phyloP scores from a whole-genome alignment of 2,797 vertebrate genomes.

The Silurus lanzhouensis region DNA sequence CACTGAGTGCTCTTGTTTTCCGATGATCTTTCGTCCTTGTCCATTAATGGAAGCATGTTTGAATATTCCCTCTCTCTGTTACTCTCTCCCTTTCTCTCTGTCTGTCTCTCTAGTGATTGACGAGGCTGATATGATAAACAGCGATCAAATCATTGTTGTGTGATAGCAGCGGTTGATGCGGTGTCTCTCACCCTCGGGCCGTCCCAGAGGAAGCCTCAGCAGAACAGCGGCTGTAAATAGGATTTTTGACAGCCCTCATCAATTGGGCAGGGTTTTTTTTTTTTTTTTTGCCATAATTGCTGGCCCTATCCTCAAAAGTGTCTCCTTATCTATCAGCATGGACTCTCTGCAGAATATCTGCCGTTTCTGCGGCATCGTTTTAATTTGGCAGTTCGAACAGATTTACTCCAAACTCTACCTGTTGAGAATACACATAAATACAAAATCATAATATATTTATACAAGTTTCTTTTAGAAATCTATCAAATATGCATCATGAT shows the following conservation, averaged over 20 bases:
- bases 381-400: background rate
- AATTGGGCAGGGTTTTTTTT: background rate
- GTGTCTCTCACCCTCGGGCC: background rate
- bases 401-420: background rate
- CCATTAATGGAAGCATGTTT: conserved; percentile 15
- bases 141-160: conserved; percentile 17
- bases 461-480: background rate
- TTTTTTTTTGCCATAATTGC: conserved; percentile 3
- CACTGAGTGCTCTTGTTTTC: conserved; percentile 31
- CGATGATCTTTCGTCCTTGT: conserved; percentile 12
- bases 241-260: conserved; percentile 7
- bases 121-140: conserved; percentile 39
- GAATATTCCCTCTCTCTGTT: background rate
- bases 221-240: conserved; percentile 25
- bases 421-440: background rate
- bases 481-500: background rate
- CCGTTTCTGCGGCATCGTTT: background rate
- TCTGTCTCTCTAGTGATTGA: conserved; percentile 1
- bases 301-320: background rate
- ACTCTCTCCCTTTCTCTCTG: background rate
- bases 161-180: conserved; percentile 10
- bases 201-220: background rate
- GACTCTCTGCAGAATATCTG: background rate
- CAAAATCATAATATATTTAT: background rate
- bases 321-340: background rate